A percentile compares a stretch with the other conserved stretches of the same genome.
Evolutionary conservation across 2,797 vertebrate genomes (phyloP).

Genomic region (Falco novaeseelandiae): DNA sequence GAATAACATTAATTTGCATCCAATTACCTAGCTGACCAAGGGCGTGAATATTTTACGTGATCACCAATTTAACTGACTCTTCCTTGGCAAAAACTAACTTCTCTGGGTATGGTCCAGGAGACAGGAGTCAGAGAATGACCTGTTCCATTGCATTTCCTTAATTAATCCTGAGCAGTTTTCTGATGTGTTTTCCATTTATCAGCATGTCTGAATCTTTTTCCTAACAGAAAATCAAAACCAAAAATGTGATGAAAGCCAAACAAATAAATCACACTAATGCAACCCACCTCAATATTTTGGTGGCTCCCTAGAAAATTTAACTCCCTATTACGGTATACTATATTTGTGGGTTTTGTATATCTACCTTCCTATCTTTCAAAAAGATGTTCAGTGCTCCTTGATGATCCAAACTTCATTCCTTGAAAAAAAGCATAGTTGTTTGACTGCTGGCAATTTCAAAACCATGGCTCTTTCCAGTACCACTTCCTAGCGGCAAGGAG

Average conservation of each 20-base stretch:
- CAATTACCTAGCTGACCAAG: background rate
- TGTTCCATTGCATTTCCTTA: background rate
- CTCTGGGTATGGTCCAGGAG: background rate
- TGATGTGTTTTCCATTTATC: background rate
- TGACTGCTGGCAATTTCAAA: background rate
- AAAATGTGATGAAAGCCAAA: background rate
- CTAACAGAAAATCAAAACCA: background rate
- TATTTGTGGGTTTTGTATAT: background rate
- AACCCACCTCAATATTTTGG: background rate
- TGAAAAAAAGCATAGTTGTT: accelerated
- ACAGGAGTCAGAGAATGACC: background rate
- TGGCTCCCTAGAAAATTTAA: background rate
- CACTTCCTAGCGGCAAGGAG: accelerated
- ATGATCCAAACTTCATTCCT: background rate
- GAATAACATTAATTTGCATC: background rate
- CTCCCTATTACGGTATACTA: background rate
- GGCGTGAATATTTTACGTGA: background rate
- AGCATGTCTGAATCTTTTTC: background rate
- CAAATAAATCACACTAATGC: background rate
- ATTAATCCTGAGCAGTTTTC: background rate
- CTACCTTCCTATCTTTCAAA: background rate
- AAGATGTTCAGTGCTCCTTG: background rate
- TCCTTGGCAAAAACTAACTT: background rate
- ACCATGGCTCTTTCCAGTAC: background rate
- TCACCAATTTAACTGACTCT: background rate